Conservation (phyloP, 1,140 invertebrate species). For the Diorhabda sublineata region DNA sequence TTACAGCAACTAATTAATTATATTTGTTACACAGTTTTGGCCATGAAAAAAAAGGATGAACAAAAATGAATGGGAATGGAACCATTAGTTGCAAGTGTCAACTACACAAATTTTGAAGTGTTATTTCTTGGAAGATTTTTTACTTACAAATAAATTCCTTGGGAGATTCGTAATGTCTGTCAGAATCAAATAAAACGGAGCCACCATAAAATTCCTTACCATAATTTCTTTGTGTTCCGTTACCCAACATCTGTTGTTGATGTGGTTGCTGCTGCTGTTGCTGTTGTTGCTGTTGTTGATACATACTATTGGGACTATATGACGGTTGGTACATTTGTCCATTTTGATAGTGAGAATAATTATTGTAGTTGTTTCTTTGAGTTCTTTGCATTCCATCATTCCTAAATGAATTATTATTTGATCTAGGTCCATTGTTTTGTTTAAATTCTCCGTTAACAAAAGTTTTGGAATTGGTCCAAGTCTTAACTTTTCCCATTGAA, state of each 20-base stretch:
- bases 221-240: neutral
- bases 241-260: neutral
- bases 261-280: conserved; percentile 22
- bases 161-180: conserved; percentile 1
- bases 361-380: conserved; percentile 28
- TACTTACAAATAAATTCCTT: neutral
- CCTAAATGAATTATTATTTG: conserved; percentile 23
- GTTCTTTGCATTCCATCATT: conserved; percentile 23
- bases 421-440: conserved; percentile 26
- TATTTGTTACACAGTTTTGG: too few relatives aligned
- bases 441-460: conserved; percentile 33
- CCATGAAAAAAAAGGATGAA: too few relatives aligned
- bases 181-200: conserved; percentile 2
- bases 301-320: conserved; percentile 36
- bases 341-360: conserved; percentile 32
- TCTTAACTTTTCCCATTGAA: conserved; percentile 41
- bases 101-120: too few relatives aligned
- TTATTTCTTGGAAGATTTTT: neutral
- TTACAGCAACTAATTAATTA: too few relatives aligned
- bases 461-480: conserved; percentile 47
- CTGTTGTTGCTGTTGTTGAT: conserved; percentile 22
- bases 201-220: neutral
- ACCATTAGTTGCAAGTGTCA: too few relatives aligned
- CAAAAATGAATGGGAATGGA: too few relatives aligned
- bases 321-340: conserved; percentile 33